Conservation (phyloP, 2,113 vertebrate genomes). For the Pituophis catenifer region DNA sequence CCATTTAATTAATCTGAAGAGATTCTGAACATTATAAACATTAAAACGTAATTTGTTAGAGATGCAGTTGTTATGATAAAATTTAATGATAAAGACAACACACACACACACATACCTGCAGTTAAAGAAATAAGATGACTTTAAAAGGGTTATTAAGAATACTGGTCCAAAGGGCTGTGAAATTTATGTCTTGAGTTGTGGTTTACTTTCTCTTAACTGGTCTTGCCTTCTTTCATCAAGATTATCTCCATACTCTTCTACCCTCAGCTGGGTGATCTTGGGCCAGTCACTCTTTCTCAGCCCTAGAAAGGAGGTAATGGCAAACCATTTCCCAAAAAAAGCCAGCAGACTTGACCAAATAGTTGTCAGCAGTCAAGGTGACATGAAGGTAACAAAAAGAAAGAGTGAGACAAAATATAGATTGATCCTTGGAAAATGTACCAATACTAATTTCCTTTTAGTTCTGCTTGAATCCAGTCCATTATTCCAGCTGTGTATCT, state of each 20-base stretch:
- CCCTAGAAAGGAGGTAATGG: background rate
- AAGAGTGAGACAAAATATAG: background rate
- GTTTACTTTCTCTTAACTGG: background rate
- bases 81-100: constrained; percentile 7
- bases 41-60: background rate
- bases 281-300: background rate
- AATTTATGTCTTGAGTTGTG: background rate
- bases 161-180: background rate
- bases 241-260: background rate
- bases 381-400: background rate
- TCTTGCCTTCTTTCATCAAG: background rate
- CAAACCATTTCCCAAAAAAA: background rate
- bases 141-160: background rate
- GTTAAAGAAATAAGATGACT: background rate
- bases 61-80: background rate
- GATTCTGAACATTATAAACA: background rate
- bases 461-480: background rate
- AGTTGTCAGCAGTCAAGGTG: background rate
- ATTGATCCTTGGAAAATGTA: background rate
- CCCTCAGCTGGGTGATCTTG: background rate
- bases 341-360: background rate
- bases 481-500: background rate
- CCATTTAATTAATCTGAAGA: background rate
- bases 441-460: background rate
- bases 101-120: background rate